phyloP scores from a whole-genome alignment of 2,113 vertebrate species.

The Montifringilla adamsi region DNA sequence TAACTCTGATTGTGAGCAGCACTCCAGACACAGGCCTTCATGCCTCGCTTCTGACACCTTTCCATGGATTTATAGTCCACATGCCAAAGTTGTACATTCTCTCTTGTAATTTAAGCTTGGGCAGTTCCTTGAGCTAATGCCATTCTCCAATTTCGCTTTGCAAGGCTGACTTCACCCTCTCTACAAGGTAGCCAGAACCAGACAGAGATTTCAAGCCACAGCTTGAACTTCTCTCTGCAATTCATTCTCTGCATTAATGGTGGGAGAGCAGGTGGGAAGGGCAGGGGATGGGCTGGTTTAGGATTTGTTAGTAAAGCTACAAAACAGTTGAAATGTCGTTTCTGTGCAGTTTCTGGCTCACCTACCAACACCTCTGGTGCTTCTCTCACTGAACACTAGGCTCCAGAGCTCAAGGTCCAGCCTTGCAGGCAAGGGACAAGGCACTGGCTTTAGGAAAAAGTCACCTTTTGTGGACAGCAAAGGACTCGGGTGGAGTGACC shows the following conservation, averaged over 20 bases:
- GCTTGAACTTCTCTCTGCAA: not conserved
- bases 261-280: not conserved
- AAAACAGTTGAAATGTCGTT: not conserved
- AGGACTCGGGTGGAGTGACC: not conserved
- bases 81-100: constrained; percentile 28
- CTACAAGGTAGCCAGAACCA: not conserved
- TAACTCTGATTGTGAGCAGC: not conserved
- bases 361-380: fast-evolving
- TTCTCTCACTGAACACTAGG: fast-evolving
- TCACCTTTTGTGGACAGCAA: not conserved
- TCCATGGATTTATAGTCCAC: not conserved
- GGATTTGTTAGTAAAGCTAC: not conserved
- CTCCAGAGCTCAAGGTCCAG: not conserved
- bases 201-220: not conserved
- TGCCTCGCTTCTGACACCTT: not conserved
- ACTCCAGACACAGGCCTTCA: not conserved
- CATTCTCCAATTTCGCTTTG: constrained; percentile 1
- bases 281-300: not conserved
- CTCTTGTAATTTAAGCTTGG: not conserved
- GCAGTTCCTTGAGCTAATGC: not conserved
- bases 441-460: not conserved
- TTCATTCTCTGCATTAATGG: fast-evolving
- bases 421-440: not conserved
- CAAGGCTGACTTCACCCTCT: not conserved
- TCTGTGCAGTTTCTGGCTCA: not conserved